Evolutionary conservation across 2,113 vertebrate species (phyloP), one percentile per base, ranked within the genome.

Genomic region (Cariama cristata): DNA sequence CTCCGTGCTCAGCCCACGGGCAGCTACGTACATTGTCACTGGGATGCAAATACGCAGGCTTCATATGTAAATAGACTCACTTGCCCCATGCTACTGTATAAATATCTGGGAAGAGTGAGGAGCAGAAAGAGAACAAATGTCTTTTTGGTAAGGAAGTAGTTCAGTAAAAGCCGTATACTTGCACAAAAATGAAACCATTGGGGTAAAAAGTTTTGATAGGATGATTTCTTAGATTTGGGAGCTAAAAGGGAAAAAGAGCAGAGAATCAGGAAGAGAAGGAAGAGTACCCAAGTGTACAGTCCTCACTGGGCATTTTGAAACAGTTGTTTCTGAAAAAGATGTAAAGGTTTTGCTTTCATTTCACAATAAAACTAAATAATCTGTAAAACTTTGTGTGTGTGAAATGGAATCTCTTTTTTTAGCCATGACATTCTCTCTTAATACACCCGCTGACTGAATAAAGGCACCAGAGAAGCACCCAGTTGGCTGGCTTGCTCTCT

Each of bases 371-470:
- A n/a, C 14, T 2, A 23, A 92, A 18, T 14, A 18, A 76, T 83
- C 62, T 40, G 20, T 42, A 42, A 38, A 82, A 83, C 24, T 63
- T 33, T 14, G 6, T 52, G 55, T 0, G 0, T 17, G 30, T 47
- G 69, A 94, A 87, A 79, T 9, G 9, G 30, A 56, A 55, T 71
- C 27, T 56, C 12, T 18, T 72, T 56, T 55, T 53, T 40, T 35
- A 76, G 12, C 42, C 56, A 10, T 6, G 24, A 10, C 28, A 9
- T 45, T n/a, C 22, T 66, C 33, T 64, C 55, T 38, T 8, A 50
- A 14, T 8, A 15, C 20, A 40, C 10, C 0, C 0, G 16, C n/a
- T 8, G 53, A n/a, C 68, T 32, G 38, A 87, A 45, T 4, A 35
- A 47, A 77, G 71, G 28, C 58, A 55, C 9, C 33, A 30, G 40